Base-by-base conservation (phyloP, 2,888 invertebrate species). In the Hololepta plana region DNA sequence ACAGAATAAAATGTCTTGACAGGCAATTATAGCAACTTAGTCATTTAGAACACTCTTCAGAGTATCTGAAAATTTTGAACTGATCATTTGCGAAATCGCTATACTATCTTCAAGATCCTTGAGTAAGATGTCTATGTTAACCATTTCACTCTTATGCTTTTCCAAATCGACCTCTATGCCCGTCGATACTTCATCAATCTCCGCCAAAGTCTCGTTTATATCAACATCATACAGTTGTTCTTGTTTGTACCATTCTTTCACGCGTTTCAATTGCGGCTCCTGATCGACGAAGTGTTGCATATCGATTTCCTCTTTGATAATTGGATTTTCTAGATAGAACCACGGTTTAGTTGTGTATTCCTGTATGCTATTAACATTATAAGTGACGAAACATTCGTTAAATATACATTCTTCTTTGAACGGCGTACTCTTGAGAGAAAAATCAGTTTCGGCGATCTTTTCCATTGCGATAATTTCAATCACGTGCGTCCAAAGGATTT, bases 281-380 rank as follows among this genome's bases (percentile, higher is more conserved):
- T 11, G 10, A 11, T n/a, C n/a, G n/a, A n/a, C n/a, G n/a, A n/a
- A n/a, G n/a, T n/a, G n/a, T n/a, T n/a, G n/a, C n/a, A 12, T 12
- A 26, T 35, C 29, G 37, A 53, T 57, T 33, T 52, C 43, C 30
- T 55, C 52, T 32, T 58, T 50, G 36, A 67, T 55, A 30, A 56
- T 51, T 15, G 46, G 43, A 37, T 53, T 44, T 19, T 40, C 42
- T 6, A 51, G 27, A 43, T 67, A 69, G 51, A 72, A 61, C 73
- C 73, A 74, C 19, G 66, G 55, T 10, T 55, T 49, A 30, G 52
- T 58, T 12, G 58, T 49, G 42, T 63, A 71, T 24, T 60, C 51
- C 32, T 59, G 55, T 28, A 73, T 45, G 24, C 55, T 53, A 27
- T 59, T 48, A 38, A 52, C 59, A 31, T 68, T 57, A 42, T 73